Percentiles rank a stretch among this genome's conserved stretches.
Conservation (phyloP, 2,797 vertebrate species). For the Cyclura pinguis region DNA sequence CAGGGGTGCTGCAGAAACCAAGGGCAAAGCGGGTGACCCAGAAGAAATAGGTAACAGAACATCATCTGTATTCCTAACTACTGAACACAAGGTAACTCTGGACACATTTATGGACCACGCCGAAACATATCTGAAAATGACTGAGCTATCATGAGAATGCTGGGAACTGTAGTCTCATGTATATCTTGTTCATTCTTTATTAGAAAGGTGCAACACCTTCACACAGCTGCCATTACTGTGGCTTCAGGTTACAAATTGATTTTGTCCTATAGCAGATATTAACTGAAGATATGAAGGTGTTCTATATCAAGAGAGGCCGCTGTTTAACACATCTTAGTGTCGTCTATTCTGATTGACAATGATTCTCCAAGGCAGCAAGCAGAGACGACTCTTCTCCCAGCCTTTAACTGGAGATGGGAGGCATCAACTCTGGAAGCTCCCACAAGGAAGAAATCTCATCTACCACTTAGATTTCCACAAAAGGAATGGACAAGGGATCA, state of each 20-base stretch:
- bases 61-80: rapidly evolving
- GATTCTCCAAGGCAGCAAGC: background rate
- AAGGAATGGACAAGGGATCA: background rate
- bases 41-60: background rate
- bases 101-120: background rate
- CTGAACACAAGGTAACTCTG: background rate
- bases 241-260: background rate
- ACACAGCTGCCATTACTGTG: background rate
- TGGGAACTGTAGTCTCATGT: too few relatives aligned
- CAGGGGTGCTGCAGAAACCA: conserved; percentile 81
- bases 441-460: background rate
- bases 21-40: background rate
- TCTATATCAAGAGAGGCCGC: background rate
- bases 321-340: background rate
- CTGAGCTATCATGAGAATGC: too few relatives aligned
- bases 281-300: background rate
- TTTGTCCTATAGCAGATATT: background rate
- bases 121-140: background rate
- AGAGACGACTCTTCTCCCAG: too few relatives aligned
- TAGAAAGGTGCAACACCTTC: background rate
- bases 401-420: too few relatives aligned
- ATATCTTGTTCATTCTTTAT: background rate
- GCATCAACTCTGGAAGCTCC: background rate
- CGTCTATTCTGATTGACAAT: background rate
- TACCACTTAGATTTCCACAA: background rate